Percentiles rank a stretch among this genome's conserved stretches.
Conservation (phyloP, 2,797 vertebrate species). For the Decapterus maruadsi region DNA sequence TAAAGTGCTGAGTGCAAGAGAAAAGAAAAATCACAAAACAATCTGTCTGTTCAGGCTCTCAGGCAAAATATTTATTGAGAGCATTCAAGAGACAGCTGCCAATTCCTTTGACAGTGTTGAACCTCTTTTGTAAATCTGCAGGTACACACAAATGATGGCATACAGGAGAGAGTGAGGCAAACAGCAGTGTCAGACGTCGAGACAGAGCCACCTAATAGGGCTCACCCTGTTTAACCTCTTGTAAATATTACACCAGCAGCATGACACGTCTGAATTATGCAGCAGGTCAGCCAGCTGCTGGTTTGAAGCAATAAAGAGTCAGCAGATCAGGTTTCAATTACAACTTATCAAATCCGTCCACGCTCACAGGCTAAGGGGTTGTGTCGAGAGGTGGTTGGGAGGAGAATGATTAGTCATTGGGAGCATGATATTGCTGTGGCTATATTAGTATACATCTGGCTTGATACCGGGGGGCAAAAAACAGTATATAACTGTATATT, state of each 20-base stretch:
- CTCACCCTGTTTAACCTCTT: constrained; percentile 14
- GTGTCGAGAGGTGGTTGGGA: neutral
- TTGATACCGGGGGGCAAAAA: neutral
- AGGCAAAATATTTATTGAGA: too few relatives aligned
- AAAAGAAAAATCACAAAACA: neutral
- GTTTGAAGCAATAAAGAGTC: neutral
- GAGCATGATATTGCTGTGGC: neutral
- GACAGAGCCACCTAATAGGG: constrained; percentile 2
- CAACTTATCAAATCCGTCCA: neutral
- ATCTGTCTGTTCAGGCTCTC: neutral
- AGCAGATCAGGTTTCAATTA: constrained; percentile 13
- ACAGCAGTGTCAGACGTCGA: neutral
- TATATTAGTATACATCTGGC: neutral
- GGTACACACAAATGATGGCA: neutral
- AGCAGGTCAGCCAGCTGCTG: neutral
- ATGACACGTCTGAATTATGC: constrained; percentile 11
- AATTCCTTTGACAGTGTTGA: too few relatives aligned
- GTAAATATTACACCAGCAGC: constrained; percentile 10
- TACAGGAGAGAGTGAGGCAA: neutral
- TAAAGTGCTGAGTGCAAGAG: neutral
- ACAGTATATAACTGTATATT: neutral
- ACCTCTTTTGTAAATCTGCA: neutral
- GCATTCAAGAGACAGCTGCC: too few relatives aligned
- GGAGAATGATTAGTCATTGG: neutral
- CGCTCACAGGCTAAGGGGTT: neutral